These are phyloP conservation scores for Drosophila persimilis DNA, from an alignment of 1,140 invertebrate genomes.

Conservation along the genomic window DNA sequence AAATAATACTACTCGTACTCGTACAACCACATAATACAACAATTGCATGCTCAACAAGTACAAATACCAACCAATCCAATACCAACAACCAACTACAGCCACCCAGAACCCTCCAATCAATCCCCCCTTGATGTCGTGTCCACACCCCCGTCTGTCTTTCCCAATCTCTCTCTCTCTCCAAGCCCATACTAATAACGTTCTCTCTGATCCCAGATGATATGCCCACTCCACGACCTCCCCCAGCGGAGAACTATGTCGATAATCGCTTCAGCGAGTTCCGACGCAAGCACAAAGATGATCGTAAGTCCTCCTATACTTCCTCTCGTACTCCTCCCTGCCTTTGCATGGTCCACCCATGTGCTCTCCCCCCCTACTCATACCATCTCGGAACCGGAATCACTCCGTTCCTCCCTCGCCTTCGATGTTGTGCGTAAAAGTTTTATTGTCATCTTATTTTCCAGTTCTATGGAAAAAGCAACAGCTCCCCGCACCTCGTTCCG, in stretches of 20 bases:
- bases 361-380: constrained; percentile 9
- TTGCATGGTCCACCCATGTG: constrained; percentile 55
- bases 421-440: constrained; percentile 78
- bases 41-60: constrained; percentile 82
- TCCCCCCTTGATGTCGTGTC: constrained; percentile 68
- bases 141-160: constrained; percentile 1
- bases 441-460: constrained; percentile 75
- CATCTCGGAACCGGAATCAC: constrained; percentile 26
- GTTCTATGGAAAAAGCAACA: constrained; percentile 72
- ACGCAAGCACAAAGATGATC: constrained; percentile 82
- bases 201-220: constrained; percentile 71
- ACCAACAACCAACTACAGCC: constrained; percentile 33
- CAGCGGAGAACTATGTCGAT: constrained; percentile 78
- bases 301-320: constrained; percentile 63
- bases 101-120: constrained; percentile 26
- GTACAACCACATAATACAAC: constrained; percentile 71
- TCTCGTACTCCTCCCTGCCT: constrained; percentile 22
- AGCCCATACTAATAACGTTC: constrained; percentile 34
- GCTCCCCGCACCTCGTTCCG: constrained; percentile 50
- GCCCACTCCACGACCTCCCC: constrained; percentile 77
- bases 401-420: constrained; percentile 63
- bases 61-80: constrained; percentile 35
- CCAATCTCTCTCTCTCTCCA: not conserved
- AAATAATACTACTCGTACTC: constrained; percentile 21
- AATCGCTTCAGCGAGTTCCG: constrained; percentile 82